Percentiles rank a stretch among this genome's conserved stretches.
These are phyloP conservation scores for Strix aluco DNA, from an alignment of 2,113 vertebrate species.

Conservation along the genomic window DNA sequence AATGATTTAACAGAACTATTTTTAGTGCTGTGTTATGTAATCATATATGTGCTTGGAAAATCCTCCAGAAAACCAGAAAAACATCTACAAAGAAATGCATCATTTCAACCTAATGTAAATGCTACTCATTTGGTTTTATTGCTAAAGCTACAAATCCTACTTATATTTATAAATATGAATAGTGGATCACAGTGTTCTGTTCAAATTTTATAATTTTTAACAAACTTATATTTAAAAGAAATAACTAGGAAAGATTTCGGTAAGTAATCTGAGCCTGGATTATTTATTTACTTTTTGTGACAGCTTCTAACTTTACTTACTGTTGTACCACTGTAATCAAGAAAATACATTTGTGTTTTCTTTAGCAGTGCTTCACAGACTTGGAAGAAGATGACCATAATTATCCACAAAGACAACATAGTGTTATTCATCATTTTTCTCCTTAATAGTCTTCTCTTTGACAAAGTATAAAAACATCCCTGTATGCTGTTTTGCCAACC, in stretches of 20 bases:
- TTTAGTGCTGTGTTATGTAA: constrained; percentile 10
- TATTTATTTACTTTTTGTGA: neutral
- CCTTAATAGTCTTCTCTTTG: neutral
- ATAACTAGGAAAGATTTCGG: neutral
- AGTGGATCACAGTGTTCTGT: neutral
- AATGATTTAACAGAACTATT: constrained; percentile 24
- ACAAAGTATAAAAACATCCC: neutral
- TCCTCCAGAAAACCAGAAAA: neutral
- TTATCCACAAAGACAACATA: neutral
- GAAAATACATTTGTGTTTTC: neutral
- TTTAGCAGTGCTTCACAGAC: neutral
- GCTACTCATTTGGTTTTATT: neutral
- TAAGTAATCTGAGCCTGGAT: neutral
- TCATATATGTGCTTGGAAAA: neutral
- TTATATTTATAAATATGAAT: neutral
- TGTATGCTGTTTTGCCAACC: neutral
- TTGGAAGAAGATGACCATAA: neutral
- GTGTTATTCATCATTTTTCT: neutral
- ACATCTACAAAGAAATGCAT: neutral
- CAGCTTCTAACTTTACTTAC: neutral
- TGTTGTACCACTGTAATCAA: neutral
- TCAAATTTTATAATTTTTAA: neutral
- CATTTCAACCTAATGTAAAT: neutral
- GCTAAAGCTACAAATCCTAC: neutral
- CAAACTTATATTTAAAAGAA: neutral